Conservation (phyloP, 2,888 invertebrate species). For the Lordiphosa fenestrarum region DNA sequence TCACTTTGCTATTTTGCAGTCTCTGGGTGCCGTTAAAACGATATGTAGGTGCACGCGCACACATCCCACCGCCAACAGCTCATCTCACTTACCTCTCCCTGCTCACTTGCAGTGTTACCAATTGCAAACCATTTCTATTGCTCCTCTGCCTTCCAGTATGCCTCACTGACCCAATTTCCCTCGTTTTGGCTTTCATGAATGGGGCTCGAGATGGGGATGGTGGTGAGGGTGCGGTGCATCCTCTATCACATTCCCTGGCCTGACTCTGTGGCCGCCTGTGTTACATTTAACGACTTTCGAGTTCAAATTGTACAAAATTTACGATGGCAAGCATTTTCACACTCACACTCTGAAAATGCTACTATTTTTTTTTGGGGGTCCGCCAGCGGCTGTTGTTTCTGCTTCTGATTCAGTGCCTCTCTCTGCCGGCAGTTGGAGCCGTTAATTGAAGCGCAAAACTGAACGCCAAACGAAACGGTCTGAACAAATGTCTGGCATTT, state of each 20-base stretch:
- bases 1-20: constrained; percentile 28
- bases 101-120: constrained; percentile 38
- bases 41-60: constrained; percentile 5
- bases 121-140: constrained; percentile 52
- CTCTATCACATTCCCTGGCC: background rate
- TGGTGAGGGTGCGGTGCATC: constrained; percentile 12
- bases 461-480: constrained; percentile 26
- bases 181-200: constrained; percentile 38
- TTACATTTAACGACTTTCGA: constrained; percentile 71
- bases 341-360: constrained; percentile 43
- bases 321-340: constrained; percentile 61
- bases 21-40: constrained; percentile 5
- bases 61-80: background rate
- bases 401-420: constrained; percentile 13
- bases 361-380: constrained; percentile 13
- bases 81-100: constrained; percentile 5
- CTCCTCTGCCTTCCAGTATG: constrained; percentile 17
- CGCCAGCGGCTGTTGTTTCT: constrained; percentile 5
- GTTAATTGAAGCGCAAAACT: constrained; percentile 70
- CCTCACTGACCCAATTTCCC: constrained; percentile 57
- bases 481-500: constrained; percentile 55
- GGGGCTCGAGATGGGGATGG: constrained; percentile 3
- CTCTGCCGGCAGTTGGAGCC: constrained; percentile 38
- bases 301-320: constrained; percentile 71
- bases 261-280: constrained; percentile 44